Conservation (phyloP, 2,888 invertebrate species). For the Caenorhabditis sp. region DNA sequence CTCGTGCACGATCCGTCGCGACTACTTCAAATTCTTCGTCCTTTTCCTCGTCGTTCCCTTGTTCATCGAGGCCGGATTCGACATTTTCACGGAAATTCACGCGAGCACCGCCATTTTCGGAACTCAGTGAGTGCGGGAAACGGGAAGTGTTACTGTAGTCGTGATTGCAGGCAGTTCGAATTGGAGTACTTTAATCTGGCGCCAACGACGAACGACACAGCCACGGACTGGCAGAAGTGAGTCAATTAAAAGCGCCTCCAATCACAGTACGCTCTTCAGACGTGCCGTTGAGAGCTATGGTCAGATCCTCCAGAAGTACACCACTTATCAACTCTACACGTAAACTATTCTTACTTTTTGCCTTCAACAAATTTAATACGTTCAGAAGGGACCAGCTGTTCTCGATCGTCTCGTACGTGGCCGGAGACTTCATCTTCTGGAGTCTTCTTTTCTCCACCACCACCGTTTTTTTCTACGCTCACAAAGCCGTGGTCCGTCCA, state of each 20-base stretch:
- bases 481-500: constrained; percentile 57
- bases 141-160: background rate
- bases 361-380: background rate
- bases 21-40: constrained; percentile 61
- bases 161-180: constrained; percentile 27
- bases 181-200: constrained; percentile 37
- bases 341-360: background rate
- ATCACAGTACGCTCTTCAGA: constrained; percentile 13
- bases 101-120: constrained; percentile 56
- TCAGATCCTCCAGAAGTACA: constrained; percentile 57
- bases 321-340: constrained; percentile 62
- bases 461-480: constrained; percentile 57
- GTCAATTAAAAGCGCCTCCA: background rate
- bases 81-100: constrained; percentile 63
- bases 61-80: constrained; percentile 61
- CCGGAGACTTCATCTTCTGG: constrained; percentile 61
- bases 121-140: constrained; percentile 31
- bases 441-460: constrained; percentile 52
- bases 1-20: constrained; percentile 55
- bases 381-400: constrained; percentile 47
- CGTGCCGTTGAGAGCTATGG: constrained; percentile 52
- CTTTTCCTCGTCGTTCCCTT: constrained; percentile 56
- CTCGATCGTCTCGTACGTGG: constrained; percentile 46
- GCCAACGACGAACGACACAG: constrained; percentile 22
- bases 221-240: constrained; percentile 51